These are phyloP conservation scores for Nasonia vitripennis DNA, from an alignment of 1,140 invertebrate species.

Conservation along the genomic window DNA sequence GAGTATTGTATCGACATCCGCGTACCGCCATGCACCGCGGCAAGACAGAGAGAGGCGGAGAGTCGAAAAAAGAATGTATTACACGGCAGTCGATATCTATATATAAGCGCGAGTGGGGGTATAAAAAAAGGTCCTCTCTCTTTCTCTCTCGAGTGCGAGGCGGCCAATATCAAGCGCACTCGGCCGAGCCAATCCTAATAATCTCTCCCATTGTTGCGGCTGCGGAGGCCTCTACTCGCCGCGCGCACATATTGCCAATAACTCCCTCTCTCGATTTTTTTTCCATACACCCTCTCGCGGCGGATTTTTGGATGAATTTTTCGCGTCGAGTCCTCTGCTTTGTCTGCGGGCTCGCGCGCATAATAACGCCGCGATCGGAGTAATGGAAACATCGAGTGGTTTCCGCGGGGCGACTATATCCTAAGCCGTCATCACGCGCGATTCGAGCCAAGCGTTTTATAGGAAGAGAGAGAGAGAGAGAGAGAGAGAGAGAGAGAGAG, in stretches of 20 bases:
- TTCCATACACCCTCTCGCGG: not conserved
- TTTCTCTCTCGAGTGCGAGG: not conserved
- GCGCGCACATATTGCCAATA: not conserved
- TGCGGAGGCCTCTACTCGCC: no score
- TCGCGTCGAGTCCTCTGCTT: not conserved
- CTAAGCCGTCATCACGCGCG: not conserved
- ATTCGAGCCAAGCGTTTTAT: not conserved
- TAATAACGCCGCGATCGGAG: slow-evolving; percentile 11
- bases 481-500: not conserved
- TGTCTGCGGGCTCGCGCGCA: not conserved
- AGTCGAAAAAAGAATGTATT: slow-evolving; percentile 28
- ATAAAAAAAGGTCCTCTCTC: slow-evolving; percentile 52
- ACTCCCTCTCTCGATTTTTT: not conserved
- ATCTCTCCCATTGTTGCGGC: slow-evolving; percentile 50
- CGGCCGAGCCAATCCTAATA: slow-evolving; percentile 50
- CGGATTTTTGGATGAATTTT: not conserved
- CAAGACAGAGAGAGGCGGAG: slow-evolving; percentile 26
- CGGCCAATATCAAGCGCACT: slow-evolving; percentile 50
- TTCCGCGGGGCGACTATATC: slow-evolving; percentile 19
- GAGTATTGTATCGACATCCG: slow-evolving; percentile 65
- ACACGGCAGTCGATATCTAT: slow-evolving; percentile 1
- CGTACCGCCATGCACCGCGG: not conserved
- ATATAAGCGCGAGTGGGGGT: not conserved
- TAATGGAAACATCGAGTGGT: slow-evolving; percentile 48
- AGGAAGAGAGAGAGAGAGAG: not conserved